Base-by-base conservation (phyloP, 2,113 vertebrate genomes). In the Coryphaenoides rupestris region DNA sequence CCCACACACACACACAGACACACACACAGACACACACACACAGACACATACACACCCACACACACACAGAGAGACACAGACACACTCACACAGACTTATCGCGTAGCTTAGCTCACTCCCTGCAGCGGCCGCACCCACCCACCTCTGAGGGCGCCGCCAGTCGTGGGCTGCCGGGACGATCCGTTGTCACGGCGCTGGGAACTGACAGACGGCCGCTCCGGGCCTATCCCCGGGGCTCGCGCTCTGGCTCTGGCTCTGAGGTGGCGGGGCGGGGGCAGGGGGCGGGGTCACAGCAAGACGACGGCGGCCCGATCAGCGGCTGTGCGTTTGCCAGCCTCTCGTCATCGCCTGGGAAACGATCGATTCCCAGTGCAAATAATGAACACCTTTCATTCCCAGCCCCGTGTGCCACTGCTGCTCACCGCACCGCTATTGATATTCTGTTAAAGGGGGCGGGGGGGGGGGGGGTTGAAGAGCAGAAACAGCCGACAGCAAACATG, bases 131-230 rank as follows among this genome's bases (percentile, higher is more conserved):
- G 26, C 46, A 76, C 63, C 14, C 46, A 76, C 63, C 14, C 68
- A 98, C 96, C 81, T 94, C 90, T 82, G 92, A 89, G 71, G 92
- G 89, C 88, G 90, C 90, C 84, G 85, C 86, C 90, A 87, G 93
- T 90, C 85, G 87, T 78, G 91, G 88, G 87, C 89, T 90, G 61
- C 81, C 68, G 53, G 93, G 77, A 57, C 75, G 75, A 22, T 89
- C 84, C 80, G 84, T 90, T 55, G 84, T 84, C 72, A 91, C 90
- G 68, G 91, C 84, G 62, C 84, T 82, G 23, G n/a, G 91, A 87
- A 76, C 88, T 93, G 88, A 89, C 70, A 7, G 89, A 86, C 63
- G 86, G 84, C 12, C 86, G 84, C 55, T 90, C 88, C 17, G 84
- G 84, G 28, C 69, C 87, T 88, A 73, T 91, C 90, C 65, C 86